Evolutionary conservation across 2,888 invertebrate genomes (phyloP).

Genomic region (Caradrina clavipalpis): DNA sequence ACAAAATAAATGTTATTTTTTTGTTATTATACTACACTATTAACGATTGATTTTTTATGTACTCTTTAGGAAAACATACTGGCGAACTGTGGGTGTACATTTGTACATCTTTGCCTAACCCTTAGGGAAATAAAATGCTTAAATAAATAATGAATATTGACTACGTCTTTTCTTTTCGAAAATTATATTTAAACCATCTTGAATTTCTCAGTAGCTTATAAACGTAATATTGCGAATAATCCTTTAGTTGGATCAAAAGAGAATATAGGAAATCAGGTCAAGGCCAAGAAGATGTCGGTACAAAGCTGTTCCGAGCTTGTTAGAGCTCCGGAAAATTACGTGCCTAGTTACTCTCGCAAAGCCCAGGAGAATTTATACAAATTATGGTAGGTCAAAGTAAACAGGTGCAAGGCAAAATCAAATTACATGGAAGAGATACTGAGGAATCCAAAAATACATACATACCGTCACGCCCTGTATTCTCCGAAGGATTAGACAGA

Average conservation of each 20-base stretch:
- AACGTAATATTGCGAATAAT: not conserved
- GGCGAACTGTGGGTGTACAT: too few relatives aligned
- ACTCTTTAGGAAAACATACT: too few relatives aligned
- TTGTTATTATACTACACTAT: too few relatives aligned
- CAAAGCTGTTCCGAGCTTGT: not conserved
- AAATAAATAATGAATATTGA: too few relatives aligned
- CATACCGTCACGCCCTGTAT: too few relatives aligned
- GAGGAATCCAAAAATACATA: not conserved
- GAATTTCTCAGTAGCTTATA: not conserved
- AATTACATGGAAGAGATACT: not conserved
- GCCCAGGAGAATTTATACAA: constrained; percentile 4
- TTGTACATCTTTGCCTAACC: too few relatives aligned
- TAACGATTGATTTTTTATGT: too few relatives aligned
- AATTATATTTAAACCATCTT: not conserved
- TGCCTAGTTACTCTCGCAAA: constrained; percentile 4
- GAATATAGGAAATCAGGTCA: constrained; percentile 28
- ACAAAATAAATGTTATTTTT: too few relatives aligned
- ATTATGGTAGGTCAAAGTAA: constrained; percentile 3
- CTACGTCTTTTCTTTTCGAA: not conserved
- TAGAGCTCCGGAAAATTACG: constrained; percentile 20
- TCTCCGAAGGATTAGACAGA: too few relatives aligned
- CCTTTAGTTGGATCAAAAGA: constrained; percentile 1
- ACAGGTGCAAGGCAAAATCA: not conserved
- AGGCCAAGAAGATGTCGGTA: constrained; percentile 13
- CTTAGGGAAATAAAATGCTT: too few relatives aligned